Percentiles rank a stretch among this genome's conserved stretches.
phyloP scores from a whole-genome alignment of 2,797 vertebrate genomes.

The Spea hammondii region DNA sequence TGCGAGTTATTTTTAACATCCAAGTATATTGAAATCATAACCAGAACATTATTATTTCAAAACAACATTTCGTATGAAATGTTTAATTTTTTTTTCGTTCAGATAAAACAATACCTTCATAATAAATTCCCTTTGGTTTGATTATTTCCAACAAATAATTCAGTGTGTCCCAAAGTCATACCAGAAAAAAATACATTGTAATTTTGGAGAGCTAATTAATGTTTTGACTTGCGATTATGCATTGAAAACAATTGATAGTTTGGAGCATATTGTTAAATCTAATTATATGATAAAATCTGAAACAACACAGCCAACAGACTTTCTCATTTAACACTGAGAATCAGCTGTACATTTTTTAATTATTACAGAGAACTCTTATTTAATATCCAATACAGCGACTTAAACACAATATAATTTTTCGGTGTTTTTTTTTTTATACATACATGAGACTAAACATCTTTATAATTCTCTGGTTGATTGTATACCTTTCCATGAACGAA shows the following conservation, averaged over 20 bases:
- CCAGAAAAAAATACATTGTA: constrained; percentile 16
- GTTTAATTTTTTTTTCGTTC: constrained; percentile 6
- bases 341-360: constrained; percentile 6
- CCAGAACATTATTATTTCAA: too few relatives aligned
- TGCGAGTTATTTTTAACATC: too few relatives aligned
- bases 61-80: too few relatives aligned
- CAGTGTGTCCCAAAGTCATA: constrained; percentile 18
- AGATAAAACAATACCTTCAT: not conserved
- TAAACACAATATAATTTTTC: not conserved
- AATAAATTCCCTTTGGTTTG: not conserved
- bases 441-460: not conserved
- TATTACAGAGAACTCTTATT: not conserved
- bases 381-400: not conserved
- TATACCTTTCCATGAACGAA: not conserved
- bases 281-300: constrained; percentile 50
- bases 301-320: constrained; percentile 8
- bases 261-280: constrained; percentile 31
- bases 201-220: constrained; percentile 32
- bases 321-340: constrained; percentile 5
- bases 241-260: constrained; percentile 32
- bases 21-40: too few relatives aligned
- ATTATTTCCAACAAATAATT: constrained; percentile 18
- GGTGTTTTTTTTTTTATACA: not conserved
- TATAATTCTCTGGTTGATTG: not conserved
- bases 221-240: constrained; percentile 36